Conservation (phyloP, 2,888 invertebrate genomes). For the Chloromyia formosa region DNA sequence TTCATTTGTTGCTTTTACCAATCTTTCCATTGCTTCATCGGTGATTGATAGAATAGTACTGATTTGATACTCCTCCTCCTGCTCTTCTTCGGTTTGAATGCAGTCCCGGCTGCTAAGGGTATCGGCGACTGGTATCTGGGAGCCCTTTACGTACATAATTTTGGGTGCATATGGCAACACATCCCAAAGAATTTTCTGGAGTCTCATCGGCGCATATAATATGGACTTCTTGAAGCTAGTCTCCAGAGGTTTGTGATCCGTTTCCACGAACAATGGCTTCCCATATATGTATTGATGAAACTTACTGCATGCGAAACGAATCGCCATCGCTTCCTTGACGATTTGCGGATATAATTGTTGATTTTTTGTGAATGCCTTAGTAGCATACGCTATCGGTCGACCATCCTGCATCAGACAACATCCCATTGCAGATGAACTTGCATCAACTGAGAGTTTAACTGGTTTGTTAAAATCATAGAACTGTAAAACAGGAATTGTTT, state of each 20-base stretch:
- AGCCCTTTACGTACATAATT: background rate
- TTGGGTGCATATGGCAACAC: too few relatives aligned
- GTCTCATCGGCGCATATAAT: too few relatives aligned
- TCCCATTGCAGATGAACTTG: too few relatives aligned
- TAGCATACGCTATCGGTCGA: background rate
- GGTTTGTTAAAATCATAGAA: background rate
- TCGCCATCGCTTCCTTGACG: background rate
- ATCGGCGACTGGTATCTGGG: background rate
- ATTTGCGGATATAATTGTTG: background rate
- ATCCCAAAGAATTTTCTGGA: too few relatives aligned
- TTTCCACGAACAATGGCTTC: background rate
- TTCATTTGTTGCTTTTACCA: background rate
- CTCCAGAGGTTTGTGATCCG: background rate
- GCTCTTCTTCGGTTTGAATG: background rate
- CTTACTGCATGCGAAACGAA: background rate
- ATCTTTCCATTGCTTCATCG: background rate
- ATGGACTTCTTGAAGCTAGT: too few relatives aligned
- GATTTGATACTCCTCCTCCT: background rate
- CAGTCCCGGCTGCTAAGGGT: background rate
- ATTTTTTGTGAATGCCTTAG: background rate
- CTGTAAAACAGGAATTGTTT: slow-evolving; percentile 30
- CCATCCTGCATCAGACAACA: background rate
- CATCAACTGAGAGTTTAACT: background rate
- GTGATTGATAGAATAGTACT: background rate
- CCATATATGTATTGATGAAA: background rate